Evolutionary conservation across 2,797 vertebrate genomes (phyloP).

Genomic region (Mycteria americana): DNA sequence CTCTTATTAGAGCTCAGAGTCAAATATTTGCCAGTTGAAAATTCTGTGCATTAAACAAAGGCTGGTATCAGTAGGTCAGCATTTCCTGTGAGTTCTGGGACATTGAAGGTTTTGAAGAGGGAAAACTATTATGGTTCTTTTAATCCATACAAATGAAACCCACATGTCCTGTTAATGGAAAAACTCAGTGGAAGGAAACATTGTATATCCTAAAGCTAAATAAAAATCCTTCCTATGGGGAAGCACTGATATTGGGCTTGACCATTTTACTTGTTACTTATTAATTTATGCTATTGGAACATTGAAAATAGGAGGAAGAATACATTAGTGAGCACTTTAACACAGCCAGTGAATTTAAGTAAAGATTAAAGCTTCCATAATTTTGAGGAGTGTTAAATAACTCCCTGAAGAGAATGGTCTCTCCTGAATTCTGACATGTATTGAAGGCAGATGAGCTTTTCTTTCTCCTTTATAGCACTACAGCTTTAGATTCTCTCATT

Average conservation of each 20-base stretch:
- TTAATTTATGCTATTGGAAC: slow-evolving; percentile 3
- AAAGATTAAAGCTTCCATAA: neutral
- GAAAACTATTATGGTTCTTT: slow-evolving; percentile 17
- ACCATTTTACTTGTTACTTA: slow-evolving; percentile 14
- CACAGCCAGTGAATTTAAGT: neutral
- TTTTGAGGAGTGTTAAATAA: neutral
- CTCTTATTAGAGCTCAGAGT: neutral
- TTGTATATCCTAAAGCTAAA: slow-evolving; percentile 34
- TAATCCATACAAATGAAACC: slow-evolving; percentile 44
- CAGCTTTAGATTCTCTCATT: neutral
- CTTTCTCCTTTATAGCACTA: neutral
- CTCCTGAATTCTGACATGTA: neutral
- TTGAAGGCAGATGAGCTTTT: neutral
- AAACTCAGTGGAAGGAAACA: slow-evolving; percentile 32
- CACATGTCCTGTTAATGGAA: slow-evolving; percentile 20
- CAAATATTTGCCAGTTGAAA: neutral
- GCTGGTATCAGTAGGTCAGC: neutral
- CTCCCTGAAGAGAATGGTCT: neutral
- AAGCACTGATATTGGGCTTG: neutral
- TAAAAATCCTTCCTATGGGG: neutral
- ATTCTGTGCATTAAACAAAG: neutral
- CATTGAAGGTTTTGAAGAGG: neutral
- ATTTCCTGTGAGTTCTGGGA: neutral
- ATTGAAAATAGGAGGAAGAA: neutral
- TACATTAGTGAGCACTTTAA: neutral